Evolutionary conservation across 2,797 vertebrate species (phyloP).

Genomic region (Rhinatrema bivittatum): DNA sequence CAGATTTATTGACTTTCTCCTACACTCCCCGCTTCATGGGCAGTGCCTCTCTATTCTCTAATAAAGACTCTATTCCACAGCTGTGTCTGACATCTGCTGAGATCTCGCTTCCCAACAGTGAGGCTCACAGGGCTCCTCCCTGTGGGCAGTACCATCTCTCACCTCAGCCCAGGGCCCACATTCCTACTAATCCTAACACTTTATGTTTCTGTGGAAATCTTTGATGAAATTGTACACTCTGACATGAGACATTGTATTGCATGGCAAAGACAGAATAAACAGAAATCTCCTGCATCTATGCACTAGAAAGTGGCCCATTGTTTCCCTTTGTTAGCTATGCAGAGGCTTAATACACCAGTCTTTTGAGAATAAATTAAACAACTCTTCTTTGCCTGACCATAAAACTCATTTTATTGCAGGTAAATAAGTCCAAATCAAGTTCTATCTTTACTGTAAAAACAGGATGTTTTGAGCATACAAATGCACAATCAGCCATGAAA

Average conservation of each 20-base stretch:
- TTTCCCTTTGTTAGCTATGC: no score
- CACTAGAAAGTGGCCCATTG: neutral
- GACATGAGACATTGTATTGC: conserved; percentile 9
- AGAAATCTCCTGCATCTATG: no score
- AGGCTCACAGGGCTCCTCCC: no score
- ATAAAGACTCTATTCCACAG: no score
- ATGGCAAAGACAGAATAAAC: conserved; percentile 1
- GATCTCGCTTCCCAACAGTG: no score
- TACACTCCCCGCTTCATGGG: no score
- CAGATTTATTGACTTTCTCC: no score
- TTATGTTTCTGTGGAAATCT: conserved; percentile 10
- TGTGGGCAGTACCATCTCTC: no score
- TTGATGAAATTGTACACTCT: conserved; percentile 12
- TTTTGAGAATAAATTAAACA: conserved; percentile 5
- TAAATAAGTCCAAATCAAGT: conserved; percentile 23
- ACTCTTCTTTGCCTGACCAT: conserved; percentile 21
- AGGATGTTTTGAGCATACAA: conserved; percentile 24
- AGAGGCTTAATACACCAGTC: conserved; percentile 19
- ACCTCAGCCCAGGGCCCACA: no score
- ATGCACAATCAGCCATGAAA: conserved; percentile 31
- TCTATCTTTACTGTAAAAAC: conserved; percentile 8
- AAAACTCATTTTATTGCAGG: conserved; percentile 22
- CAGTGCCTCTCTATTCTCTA: no score
- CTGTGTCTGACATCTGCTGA: no score
- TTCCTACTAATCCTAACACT: no score